Evolutionary conservation across 2,113 vertebrate species (phyloP).

Genomic region (Dipodomys spectabilis): DNA sequence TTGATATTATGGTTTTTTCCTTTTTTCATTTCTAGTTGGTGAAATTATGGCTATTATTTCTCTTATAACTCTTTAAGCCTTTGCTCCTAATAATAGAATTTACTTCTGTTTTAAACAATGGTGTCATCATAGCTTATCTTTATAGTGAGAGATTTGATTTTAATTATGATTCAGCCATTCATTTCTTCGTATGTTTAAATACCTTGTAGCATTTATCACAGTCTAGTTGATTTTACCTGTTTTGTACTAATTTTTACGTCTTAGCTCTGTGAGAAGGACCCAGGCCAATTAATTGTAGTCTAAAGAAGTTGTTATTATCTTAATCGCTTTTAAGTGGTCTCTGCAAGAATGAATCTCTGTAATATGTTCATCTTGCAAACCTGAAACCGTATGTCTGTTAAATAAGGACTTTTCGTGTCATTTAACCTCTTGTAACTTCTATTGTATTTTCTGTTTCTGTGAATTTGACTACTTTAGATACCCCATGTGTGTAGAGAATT

Average conservation of each 20-base stretch:
- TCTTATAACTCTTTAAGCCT: neutral
- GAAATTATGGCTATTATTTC: neutral
- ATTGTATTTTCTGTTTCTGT: slow-evolving; percentile 14
- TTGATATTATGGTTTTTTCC: neutral
- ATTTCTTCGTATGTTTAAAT: slow-evolving; percentile 15
- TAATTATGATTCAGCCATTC: neutral
- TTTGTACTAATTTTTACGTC: neutral
- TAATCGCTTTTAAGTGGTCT: slow-evolving; percentile 3
- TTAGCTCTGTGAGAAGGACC: neutral
- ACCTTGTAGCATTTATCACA: neutral
- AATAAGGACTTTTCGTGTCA: neutral
- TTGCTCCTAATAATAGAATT: neutral
- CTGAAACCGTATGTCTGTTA: neutral
- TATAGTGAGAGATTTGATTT: neutral
- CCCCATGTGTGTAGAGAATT: neutral
- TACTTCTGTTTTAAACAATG: slow-evolving; percentile 36
- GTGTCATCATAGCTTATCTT: slow-evolving; percentile 13
- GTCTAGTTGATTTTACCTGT: neutral
- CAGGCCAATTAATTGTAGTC: neutral
- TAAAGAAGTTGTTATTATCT: neutral
- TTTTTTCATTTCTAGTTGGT: neutral
- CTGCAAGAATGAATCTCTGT: neutral
- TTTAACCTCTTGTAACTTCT: neutral
- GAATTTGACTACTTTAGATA: slow-evolving; percentile 2
- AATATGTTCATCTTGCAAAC: slow-evolving; percentile 26